Evolutionary conservation across 2,888 invertebrate genomes (phyloP), one percentile per base, ranked within the genome.

Genomic region (Drosophila silvestris): DNA sequence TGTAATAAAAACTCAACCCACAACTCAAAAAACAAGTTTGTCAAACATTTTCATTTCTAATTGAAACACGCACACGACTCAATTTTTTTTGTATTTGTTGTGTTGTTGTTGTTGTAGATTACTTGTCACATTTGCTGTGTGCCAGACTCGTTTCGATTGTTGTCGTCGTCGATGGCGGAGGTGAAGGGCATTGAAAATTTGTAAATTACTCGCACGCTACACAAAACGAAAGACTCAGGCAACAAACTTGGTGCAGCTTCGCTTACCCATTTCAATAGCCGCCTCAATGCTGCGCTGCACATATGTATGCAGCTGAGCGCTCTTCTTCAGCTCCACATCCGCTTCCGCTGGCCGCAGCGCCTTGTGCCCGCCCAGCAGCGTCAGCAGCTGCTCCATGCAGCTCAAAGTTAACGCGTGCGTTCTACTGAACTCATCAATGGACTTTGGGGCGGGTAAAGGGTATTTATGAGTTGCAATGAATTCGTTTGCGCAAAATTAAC

Each of bases 341-440:
- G 95, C 95, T 92, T 95, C 95, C 91, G 94, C 94, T 81, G 94
- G 94, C 74, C 94, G 94, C 88, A 94, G 92, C 74, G 94, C 93
- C 92, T 94, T 94, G 91, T 94, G 93, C 91, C 94, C 94, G 82
- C 94, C 91, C 83, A 96, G 93, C 91, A 95, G 93, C 79, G 94
- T 94, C 79, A 95, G 94, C 57, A 96, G 94, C 82, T 95, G 94
- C 71, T 96, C 95, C 92, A 97, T 94, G 90, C 95, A 95, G 44
- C 94, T 93, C 35, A 95, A 92, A 0, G 95, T 95, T 51, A 94
- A 93, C 61, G 94, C 94, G 64, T 95, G 95, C 82, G 95, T 95
- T 73, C 94, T 94, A 79, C 94, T 94, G 89, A 96, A 96, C 84
- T 95, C 95, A 89, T 97, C 96, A 65, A 96, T 95, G 92, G 95